Conservation (phyloP, 2,113 vertebrate species). For the Tachysurus vachellii region DNA sequence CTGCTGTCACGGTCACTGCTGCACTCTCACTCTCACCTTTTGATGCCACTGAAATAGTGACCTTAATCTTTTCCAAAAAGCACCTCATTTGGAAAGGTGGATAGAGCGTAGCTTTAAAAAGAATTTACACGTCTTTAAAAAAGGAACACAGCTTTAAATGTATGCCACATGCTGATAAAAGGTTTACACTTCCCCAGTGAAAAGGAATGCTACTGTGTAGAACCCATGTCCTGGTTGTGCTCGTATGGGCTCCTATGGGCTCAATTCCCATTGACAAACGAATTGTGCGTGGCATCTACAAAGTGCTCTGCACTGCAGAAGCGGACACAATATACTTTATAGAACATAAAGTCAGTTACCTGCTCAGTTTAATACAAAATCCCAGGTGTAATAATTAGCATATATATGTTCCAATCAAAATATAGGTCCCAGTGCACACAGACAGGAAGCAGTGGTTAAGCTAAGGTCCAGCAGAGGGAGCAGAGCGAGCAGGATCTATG, state of each 20-base stretch:
- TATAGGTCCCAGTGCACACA: not conserved
- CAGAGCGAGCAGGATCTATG: slow-evolving; percentile 18
- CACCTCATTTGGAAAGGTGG: not conserved
- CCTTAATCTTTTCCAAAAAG: not conserved
- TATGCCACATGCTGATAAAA: not conserved
- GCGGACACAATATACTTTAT: not conserved
- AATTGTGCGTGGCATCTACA: not conserved
- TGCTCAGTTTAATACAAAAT: not conserved
- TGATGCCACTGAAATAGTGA: not conserved
- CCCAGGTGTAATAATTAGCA: not conserved
- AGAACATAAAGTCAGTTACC: not conserved
- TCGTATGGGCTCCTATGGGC: not conserved
- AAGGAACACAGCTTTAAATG: too few species aligned
- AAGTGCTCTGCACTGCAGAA: not conserved
- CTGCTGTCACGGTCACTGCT: not conserved
- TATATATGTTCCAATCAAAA: not conserved
- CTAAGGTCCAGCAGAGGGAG: slow-evolving; percentile 50
- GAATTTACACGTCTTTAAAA: not conserved
- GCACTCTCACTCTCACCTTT: not conserved
- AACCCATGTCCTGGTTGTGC: not conserved
- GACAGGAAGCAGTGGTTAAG: slow-evolving; percentile 11
- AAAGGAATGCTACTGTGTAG: not conserved
- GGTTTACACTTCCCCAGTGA: not conserved
- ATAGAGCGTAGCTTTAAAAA: not conserved
- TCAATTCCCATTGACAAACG: not conserved